phyloP scores from a whole-genome alignment of 2,113 vertebrate species.

The Grammomys dolichurus region DNA sequence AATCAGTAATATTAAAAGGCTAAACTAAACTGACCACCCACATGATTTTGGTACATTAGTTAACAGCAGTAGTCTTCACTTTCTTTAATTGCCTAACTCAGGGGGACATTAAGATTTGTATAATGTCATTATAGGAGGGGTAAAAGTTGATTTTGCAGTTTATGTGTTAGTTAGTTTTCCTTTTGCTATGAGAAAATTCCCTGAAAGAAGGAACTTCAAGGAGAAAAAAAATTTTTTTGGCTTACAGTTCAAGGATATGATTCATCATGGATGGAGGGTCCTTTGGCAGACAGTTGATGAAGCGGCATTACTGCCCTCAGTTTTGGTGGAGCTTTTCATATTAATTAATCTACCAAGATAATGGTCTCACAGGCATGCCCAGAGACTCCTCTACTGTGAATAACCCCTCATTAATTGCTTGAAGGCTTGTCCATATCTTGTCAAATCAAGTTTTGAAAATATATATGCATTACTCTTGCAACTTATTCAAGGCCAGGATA shows the following conservation, averaged over 20 bases:
- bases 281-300: neutral
- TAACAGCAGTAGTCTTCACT: neutral
- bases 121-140: neutral
- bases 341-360: neutral
- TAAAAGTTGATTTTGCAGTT: neutral
- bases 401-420: neutral
- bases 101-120: neutral
- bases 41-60: neutral
- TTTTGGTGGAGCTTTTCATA: neutral
- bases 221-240: neutral
- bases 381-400: neutral
- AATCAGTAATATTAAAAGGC: neutral
- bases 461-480: slow-evolving; percentile 17
- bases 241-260: neutral
- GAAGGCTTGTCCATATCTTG: neutral
- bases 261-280: neutral
- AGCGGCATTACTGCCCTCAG: neutral
- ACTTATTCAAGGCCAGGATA: neutral
- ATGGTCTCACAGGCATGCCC: no score
- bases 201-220: neutral
- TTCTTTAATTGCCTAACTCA: slow-evolving; percentile 12
- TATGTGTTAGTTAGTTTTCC: neutral
- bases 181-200: neutral
- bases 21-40: neutral
- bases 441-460: neutral